phyloP scores from a whole-genome alignment of 1,140 invertebrate genomes.

The Eriosoma lanigerum region DNA sequence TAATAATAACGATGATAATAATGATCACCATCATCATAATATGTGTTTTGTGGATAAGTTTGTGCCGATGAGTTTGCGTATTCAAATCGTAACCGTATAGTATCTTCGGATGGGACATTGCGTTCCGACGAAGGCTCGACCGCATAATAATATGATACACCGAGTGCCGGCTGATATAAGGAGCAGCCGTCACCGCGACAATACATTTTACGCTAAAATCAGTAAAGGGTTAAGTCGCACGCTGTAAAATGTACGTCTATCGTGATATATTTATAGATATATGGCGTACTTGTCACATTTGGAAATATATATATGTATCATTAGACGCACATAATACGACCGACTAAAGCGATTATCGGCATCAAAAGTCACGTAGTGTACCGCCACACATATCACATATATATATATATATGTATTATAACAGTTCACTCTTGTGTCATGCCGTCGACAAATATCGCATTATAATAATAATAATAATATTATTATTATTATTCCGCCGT shows the following conservation, averaged over 20 bases:
- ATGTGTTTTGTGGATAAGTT: too few relatives aligned
- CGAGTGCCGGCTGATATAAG: too few relatives aligned
- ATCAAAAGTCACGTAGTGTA: conserved; percentile 28
- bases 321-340: background rate
- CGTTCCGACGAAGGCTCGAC: too few relatives aligned
- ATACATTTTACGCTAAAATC: background rate
- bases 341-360: conserved; percentile 29
- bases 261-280: background rate
- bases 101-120: too few relatives aligned
- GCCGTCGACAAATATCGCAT: background rate
- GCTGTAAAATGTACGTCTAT: background rate
- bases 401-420: too few relatives aligned
- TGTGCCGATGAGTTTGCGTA: too few relatives aligned
- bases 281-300: too few relatives aligned
- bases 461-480: background rate
- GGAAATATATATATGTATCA: background rate
- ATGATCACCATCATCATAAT: too few relatives aligned
- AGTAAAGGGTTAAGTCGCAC: background rate
- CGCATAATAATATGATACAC: too few relatives aligned
- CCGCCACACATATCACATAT: too few relatives aligned
- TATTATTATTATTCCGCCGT: conserved; percentile 3
- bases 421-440: background rate
- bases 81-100: too few relatives aligned
- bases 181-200: background rate
- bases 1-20: too few relatives aligned